Base-by-base conservation (phyloP, 2,113 vertebrate genomes). In the Athene noctua region DNA sequence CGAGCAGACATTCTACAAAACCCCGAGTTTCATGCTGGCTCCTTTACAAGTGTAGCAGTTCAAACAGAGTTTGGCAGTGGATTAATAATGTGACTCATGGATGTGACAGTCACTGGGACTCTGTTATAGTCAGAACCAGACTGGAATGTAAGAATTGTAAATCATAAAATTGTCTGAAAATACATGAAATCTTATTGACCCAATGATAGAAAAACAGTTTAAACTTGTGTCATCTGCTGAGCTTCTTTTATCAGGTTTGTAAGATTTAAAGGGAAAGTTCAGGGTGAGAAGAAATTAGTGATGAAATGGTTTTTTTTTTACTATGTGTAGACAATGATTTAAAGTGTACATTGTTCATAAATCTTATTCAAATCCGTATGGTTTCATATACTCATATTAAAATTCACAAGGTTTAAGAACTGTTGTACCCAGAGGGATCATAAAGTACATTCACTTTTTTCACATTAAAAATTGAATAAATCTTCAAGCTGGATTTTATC, bases 231-330 rank as follows among this genome's bases (percentile, higher is more conserved):
- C 62, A 80, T 90, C 54, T 70, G 38, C 20, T 3, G 13, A 83
- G 38, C 36, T 93, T 68, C 59, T 93, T 92, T 91, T 88, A 86
- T 90, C 74, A 92, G n/a, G 74, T 93, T 90, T 94, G 18, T 30
- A 90, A 93, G 92, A 96, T 96, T 93, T 96, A 95, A 96, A 93
- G 30, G 30, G 58, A 87, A 95, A 92, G 81, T 86, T 96, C 75
- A 96, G 74, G 29, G 54, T 93, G 90, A 92, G 58, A 92, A 93
- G 21, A 86, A 93, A 38, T 9, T 65, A 54, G 58, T 42, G 58
- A 80, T 61, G 81, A 80, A 73, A 67, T 52, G 34, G 20, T 3
- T 3, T 27, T 61, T 78, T 78, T 51, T 71, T 63, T 66, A 3
- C 19, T 80, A 13, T 68, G 27, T 62, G 74, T 61, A 88, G 74